Conservation (phyloP, 2,888 invertebrate species). For the Incurvaria masculella region DNA sequence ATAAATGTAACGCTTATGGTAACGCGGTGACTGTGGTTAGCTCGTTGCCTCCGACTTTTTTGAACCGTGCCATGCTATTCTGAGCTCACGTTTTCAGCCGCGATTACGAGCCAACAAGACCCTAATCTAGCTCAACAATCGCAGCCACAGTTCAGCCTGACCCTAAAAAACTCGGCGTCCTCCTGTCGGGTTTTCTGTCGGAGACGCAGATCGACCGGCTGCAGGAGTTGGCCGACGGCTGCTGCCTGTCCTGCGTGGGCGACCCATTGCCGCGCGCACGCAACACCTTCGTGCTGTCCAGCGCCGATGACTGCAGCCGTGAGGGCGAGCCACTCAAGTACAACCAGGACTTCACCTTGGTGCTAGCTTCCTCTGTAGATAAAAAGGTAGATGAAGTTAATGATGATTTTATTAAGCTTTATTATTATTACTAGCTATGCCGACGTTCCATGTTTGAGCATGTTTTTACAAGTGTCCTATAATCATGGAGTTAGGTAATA, state of each 20-base stretch:
- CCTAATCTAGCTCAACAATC: no score
- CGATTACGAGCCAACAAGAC: no score
- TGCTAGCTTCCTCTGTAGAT: conserved; percentile 31
- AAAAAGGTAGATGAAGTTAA: conserved; percentile 30
- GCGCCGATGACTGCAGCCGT: conserved; percentile 41
- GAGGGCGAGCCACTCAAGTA: conserved; percentile 37
- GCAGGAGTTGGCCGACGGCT: conserved; percentile 40
- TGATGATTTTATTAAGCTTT: no score
- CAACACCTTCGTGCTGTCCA: conserved; percentile 36
- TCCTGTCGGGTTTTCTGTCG: conserved; percentile 38
- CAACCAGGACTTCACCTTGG: conserved; percentile 43
- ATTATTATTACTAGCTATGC: no score
- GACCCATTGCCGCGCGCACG: conserved; percentile 25
- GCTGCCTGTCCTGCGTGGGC: conserved; percentile 27
- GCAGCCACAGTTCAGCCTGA: conserved; percentile 34
- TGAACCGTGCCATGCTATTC: no score
- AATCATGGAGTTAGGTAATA: no score
- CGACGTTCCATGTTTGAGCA: no score
- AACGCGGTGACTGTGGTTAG: no score
- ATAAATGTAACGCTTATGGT: no score
- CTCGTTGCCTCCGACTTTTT: no score
- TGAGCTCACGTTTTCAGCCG: no score
- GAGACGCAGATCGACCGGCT: conserved; percentile 37
- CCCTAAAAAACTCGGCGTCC: conserved; percentile 30
- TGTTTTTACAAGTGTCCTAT: no score